Base-by-base conservation (phyloP, 2,113 vertebrate species). In the Nettapus auritus region DNA sequence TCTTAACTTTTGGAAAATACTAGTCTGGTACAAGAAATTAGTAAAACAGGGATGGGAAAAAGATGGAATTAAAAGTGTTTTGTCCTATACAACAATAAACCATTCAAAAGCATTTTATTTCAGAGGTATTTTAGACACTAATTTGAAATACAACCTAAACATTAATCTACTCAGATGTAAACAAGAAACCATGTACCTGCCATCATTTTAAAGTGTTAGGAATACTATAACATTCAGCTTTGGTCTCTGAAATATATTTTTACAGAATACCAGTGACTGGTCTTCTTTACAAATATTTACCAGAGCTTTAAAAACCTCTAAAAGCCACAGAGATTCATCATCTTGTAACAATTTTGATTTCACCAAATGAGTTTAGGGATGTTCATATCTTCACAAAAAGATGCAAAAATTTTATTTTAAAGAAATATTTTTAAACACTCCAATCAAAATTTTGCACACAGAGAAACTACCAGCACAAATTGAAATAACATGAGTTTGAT, bases 271-370 rank as follows among this genome's bases (percentile, higher is more conserved):
- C 22, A 63, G 9, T n/a, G 48, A 52, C 44, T 38, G 16, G 2
- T 11, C 8, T 33, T 33, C n/a, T 80, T 38, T 76, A 20, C 8
- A 31, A 18, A 12, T 79, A 52, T 44, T 22, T 25, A 50, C 55
- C 69, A 62, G 48, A 42, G 29, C 94, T 96, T 94, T 76, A 76
- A 91, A 89, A 44, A 25, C 7, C 34, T 85, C 91, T 77, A 55
- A 89, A 75, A 23, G 33, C 10, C 29, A 57, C 11, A 66, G 10
- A 73, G 29, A 57, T 62, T 46, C 9, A 56, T 74, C 5, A 38
- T 55, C 40, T 50, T 68, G 38, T 84, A 74, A 85, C 87, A 67
- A 57, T 82, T 94, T 95, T 93, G 10, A 18, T 91, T 80, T 87
- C 42, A 79, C 55, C 11, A 63, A 81, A 86, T 70, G 8, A 9